phyloP scores from a whole-genome alignment of 1,140 invertebrate species.

The Philotrypesis tridentata region DNA sequence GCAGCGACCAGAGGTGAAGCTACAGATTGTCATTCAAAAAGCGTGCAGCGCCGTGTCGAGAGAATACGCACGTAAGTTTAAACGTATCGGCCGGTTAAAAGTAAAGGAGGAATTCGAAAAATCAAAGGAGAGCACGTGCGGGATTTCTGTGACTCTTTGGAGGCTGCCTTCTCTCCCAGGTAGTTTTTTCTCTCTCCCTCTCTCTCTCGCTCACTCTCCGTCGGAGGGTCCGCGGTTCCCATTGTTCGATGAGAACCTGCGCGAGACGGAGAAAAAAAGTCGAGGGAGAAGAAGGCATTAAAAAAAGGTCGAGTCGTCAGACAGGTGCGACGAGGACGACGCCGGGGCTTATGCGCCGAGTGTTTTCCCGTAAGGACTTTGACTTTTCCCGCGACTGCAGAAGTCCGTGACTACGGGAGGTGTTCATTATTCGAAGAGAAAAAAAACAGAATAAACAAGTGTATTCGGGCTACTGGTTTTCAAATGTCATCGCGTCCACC shows the following conservation, averaged over 20 bases:
- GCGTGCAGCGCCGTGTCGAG: not conserved
- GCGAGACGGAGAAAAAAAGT: not conserved
- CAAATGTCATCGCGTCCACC: not conserved
- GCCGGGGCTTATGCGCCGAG: too few species aligned
- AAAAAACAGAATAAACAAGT: not conserved
- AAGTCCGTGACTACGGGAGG: not conserved
- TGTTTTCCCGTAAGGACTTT: constrained; percentile 8
- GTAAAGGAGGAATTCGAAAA: constrained; percentile 10
- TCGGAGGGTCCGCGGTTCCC: constrained; percentile 1
- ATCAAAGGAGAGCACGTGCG: not conserved
- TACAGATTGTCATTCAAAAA: not conserved
- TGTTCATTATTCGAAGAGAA: not conserved
- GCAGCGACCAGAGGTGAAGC: not conserved
- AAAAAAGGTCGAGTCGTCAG: constrained; percentile 11
- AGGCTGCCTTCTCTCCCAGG: constrained; percentile 4
- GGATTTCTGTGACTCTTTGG: not conserved
- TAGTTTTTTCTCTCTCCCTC: constrained; percentile 16
- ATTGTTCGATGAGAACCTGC: constrained; percentile 12
- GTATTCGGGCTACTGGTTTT: not conserved
- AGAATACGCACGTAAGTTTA: too few species aligned
- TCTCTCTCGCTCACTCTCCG: not conserved
- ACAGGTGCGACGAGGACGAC: constrained; percentile 21
- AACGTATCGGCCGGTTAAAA: too few species aligned
- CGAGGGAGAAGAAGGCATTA: constrained; percentile 8
- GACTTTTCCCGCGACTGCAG: not conserved